Evolutionary conservation across 37 sponge, comb jelly and placozoan genomes (phyloP).

Genomic region (Eunapius fragilis): DNA sequence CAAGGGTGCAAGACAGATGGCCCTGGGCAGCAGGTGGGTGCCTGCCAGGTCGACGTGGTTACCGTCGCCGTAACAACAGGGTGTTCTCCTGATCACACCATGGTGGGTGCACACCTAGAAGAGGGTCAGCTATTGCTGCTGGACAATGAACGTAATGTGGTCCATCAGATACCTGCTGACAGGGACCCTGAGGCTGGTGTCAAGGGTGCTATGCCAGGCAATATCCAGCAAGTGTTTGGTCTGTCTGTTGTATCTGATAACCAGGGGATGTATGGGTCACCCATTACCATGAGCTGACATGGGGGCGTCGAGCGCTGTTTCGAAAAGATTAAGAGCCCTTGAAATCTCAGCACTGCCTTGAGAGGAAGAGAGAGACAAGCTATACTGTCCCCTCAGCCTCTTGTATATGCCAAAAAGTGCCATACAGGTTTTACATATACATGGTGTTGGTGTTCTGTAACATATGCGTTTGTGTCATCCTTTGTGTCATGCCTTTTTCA

Average conservation of each 20-base stretch:
- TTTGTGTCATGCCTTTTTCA: neutral
- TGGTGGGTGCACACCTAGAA: conserved; percentile 24
- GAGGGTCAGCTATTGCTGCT: conserved; percentile 20
- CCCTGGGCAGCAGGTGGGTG: too few relatives aligned
- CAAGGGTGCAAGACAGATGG: neutral
- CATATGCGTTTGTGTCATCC: neutral
- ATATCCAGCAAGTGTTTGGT: neutral
- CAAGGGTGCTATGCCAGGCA: neutral
- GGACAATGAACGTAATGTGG: conserved; percentile 16
- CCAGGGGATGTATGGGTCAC: neutral
- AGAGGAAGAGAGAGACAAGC: neutral
- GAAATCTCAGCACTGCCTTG: neutral
- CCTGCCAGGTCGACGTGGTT: too few relatives aligned
- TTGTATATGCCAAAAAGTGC: neutral
- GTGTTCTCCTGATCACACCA: conserved; percentile 47
- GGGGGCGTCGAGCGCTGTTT: neutral
- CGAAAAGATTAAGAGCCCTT: too few relatives aligned
- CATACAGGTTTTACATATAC: too few relatives aligned
- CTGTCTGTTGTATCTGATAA: neutral
- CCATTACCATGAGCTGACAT: too few relatives aligned
- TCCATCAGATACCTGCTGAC: conserved; percentile 20
- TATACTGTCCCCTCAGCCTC: neutral
- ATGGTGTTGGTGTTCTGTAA: too few relatives aligned
- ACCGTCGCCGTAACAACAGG: too few relatives aligned
- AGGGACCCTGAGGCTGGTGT: neutral